These are phyloP conservation scores for Geococcyx californianus DNA, from an alignment of 2,113 vertebrate species.

Conservation along the genomic window DNA sequence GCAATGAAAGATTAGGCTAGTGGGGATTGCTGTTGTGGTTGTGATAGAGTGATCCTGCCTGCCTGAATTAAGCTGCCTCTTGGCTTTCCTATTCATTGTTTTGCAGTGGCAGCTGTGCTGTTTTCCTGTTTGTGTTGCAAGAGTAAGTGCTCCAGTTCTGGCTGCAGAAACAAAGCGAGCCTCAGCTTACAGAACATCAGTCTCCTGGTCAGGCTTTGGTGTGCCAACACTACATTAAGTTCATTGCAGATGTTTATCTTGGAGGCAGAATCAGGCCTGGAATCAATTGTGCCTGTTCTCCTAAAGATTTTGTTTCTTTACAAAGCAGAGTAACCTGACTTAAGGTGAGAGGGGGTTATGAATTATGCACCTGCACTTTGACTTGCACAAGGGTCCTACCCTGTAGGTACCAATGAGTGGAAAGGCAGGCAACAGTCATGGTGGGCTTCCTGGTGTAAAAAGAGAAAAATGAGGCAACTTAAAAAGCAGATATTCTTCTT, in stretches of 20 bases:
- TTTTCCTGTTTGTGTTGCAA: not conserved
- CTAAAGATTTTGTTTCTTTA: not conserved
- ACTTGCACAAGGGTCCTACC: not conserved
- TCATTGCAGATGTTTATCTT: not conserved
- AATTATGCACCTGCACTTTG: not conserved
- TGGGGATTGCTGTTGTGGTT: not conserved
- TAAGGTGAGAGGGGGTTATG: not conserved
- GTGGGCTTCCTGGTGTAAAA: not conserved
- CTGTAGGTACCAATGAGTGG: not conserved
- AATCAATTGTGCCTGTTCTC: not conserved
- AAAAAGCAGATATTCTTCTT: not conserved
- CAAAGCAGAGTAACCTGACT: not conserved
- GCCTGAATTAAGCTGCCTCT: not conserved
- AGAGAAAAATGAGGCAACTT: not conserved
- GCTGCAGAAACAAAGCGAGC: rapidly evolving
- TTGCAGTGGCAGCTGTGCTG: rapidly evolving
- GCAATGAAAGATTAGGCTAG: not conserved
- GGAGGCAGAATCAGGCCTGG: not conserved
- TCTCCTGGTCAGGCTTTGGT: not conserved
- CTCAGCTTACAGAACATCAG: not conserved
- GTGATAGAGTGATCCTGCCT: not conserved
- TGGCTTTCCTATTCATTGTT: not conserved
- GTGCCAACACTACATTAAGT: not conserved
- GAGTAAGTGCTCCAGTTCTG: not conserved
- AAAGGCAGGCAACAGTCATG: not conserved